Base-by-base conservation (phyloP, 2,797 vertebrate species). In the Hemibagrus guttatus region DNA sequence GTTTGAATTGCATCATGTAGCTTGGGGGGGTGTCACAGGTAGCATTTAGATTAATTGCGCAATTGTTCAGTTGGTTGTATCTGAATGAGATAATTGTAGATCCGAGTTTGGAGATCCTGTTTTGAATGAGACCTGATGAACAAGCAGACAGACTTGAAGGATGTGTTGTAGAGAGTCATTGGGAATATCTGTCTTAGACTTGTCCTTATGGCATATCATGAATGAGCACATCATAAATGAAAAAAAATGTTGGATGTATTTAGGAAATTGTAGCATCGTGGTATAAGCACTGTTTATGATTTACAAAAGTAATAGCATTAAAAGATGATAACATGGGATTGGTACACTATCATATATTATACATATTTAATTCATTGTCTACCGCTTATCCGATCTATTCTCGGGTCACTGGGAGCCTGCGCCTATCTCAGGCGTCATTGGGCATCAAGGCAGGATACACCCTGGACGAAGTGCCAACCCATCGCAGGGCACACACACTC, bases 21-120 rank as follows among this genome's bases (percentile, higher is more conserved):
- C 90, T 89, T 90, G 26, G n/a, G 26, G n/a, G 84, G 89, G 85
- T 89, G 49, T 91, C 81, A 61, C 90, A 92, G 93, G 91, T 93
- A 92, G 91, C 87, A 91, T 89, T 91, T 59, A 89, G 88, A 93
- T 93, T 91, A 93, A 93, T 92, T 92, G 87, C 85, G 64, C 89
- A 89, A 92, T 92, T 92, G 88, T 81, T 81, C 84, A 88, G 85
- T 92, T 87, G 89, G 91, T 74, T 75, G 52, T 69, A 84, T 90
- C 87, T 61, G 49, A 89, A 83, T 90, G 76, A 78, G 90, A 68
- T 84, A 64, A 83, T 76, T 69, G 58, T 39, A 76, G 61, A 63
- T 64, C 49, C n/a, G 13, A 23, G 26, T 72, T 80, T 80, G 83
- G 56, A 61, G 81, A 86, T 63, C 23, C 17, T 61, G 28, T 83